Base-by-base conservation (phyloP, 1,140 invertebrate genomes). In the Procambarus virginalis region DNA sequence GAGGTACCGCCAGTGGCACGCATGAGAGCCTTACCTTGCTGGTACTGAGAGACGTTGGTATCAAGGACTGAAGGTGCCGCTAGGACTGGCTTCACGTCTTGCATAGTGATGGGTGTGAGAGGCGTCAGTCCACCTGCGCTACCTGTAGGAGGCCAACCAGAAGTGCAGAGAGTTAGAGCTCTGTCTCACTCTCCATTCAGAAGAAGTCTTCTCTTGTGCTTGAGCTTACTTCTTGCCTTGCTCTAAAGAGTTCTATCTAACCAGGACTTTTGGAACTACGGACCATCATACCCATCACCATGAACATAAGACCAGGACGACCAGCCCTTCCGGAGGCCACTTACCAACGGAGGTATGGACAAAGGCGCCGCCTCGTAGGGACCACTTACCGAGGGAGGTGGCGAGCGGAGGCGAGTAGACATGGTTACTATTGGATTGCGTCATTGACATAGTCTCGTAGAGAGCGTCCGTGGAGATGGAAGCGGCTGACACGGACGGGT, bases 391-490 rank as follows among this genome's bases (percentile, higher is more conserved):
- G 94, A 97, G 94, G 90, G 96, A 95, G 91, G 96, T 95, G 92
- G 96, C 96, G 93, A 97, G 95, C 90, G 96, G 96, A 91, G 96
- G 96, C 84, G 96, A 96, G 94, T 97, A 97, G n/a, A 97, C 94
- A 95, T 96, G 94, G 93, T 93, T 94, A 92, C 94, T 95, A 93
- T 96, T 96, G 90, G 96, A 94, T 93, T 96, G 96, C 91, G 96
- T 96, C 95, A 97, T 97, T 55, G 96, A 96, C 93, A 96, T 96
- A 92, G 94, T 95, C 93, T 97, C 96, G 93, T 97, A 97, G 60
- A 97, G 94, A 93, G 96, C 96, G 82, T 93, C 92, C 51, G 91
- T 92, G 51, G 92, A 81, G 48, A 95, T 93, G 8, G 94, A 94
- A 51, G 96, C 95, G 91, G 95, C 95, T 91, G 95, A 94, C 92